Base-by-base conservation (phyloP, 2,113 vertebrate species). In the Alces alces region DNA sequence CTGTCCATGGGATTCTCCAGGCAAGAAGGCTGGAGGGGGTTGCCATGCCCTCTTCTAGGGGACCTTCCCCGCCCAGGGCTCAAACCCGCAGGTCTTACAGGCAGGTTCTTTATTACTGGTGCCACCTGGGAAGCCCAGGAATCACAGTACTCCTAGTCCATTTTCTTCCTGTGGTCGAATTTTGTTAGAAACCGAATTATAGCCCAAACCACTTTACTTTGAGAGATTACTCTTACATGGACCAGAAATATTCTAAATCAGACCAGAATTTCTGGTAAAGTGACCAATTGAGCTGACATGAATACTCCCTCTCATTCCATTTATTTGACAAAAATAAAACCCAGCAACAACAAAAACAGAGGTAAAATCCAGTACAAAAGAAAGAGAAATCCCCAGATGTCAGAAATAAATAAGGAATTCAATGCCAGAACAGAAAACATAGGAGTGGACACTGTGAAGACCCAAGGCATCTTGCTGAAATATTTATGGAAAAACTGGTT, bases 121-220 rank as follows among this genome's bases (percentile, higher is more conserved):
- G 36, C 36, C 70, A 27, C 36, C 66, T 43, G 23, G 23, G 36
- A 76, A 27, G 12, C 78, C 23, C 17, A 50, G 30, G 27, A 91
- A 84, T 55, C 19, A 28, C 5, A 36, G 12, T 30, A 55, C 19
- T 83, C 14, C 21, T 73, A 83, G 33, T 66, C 7, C 39, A 58
- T 94, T 78, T 91, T 93, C 52, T 91, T 88, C 76, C 55, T 78
- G 76, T 91, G 21, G 30, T 52, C 47, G 30, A 47, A 94, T 88
- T 94, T 64, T 83, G 84, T 88, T 78, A 84, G 33, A 90, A 93
- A 94, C 70, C 25, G 58, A 87, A 58, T 91, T 93, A 91, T 52
- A 88, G 16, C 27, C 13, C 6, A 93, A 91, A 84, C 19, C 52
- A 91, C 43, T 90, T 95, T 93, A 96, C 27, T 52, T 3, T 36